Evolutionary conservation across 2,888 invertebrate genomes (phyloP), one percentile per base, ranked within the genome.

Genomic region (Esperia sulphurella): DNA sequence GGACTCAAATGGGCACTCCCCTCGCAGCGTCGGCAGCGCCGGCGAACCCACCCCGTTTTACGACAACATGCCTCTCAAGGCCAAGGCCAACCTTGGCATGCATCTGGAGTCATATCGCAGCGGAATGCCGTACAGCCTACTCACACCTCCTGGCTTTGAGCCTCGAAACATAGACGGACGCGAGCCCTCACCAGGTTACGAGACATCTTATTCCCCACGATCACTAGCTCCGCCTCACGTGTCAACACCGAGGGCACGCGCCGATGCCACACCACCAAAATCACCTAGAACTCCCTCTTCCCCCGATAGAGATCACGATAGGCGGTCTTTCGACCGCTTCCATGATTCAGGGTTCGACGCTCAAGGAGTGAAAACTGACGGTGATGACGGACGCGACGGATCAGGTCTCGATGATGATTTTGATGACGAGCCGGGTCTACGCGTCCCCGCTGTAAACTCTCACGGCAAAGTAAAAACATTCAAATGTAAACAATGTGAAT

Each of bases 401-500:
- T 90, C 90, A 1, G 90, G 90, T 14, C 67, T 79, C 41, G 90
- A 90, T 0, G 82, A 81, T 14, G 91, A 92, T 48, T 83, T 78
- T 14, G 89, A 87, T 41, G 92, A 92, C 12, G 92, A 93, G 52
- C 92, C 92, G 1, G 92, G 91, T 0, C 74, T 93, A 0, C 78
- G 91, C 3, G 85, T 92, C 1, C 93, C 94, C 0, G 91, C 93
- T n/a, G 91, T 94, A 9, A 94, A 94, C 74, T 92, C 93, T 0
- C 94, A 96, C 61, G 95, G 95, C 12, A 96, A 96, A 89, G 92
- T 95, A 13, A 98, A 98, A 83, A 94, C 94, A 0, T 95, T 96
- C 81, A 95, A 95, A 69, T 99, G 99, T 87, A 98, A 98, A 72
- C 96, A 97, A 59, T 99, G 99, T 74, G 93, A 93, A 46, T 95